Base-by-base conservation (phyloP, 1,140 invertebrate species). In the Trichogramma pretiosum region DNA sequence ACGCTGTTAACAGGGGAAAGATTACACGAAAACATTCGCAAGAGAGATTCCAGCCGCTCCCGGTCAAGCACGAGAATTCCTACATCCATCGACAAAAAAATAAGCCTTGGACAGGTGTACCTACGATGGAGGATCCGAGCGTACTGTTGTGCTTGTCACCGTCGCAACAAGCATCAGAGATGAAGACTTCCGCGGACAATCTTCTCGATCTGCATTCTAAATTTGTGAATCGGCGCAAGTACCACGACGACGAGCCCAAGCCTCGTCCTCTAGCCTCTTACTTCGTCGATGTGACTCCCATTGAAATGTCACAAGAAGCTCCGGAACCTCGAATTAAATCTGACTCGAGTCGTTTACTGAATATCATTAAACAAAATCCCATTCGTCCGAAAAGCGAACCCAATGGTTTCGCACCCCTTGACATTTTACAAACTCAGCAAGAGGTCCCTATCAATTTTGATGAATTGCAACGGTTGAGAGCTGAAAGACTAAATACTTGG, bases 131-230 rank as follows among this genome's bases (percentile, higher is more conserved):
- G 21, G 78, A 84, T 58, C 77, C 79, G 0, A 70, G 70, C 42
- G 24, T 82, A 2, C 64, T 84, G 23, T 69, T 84, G 0, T 85
- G 81, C 59, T 65, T 86, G 9, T 86, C 84, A 1, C 84, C 84
- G 0, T 80, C 78, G 1, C 84, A 87, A 57, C 79, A 79, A 56
- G 68, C 74, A 37, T 72, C 67, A 16, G 69, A 71, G 38, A 64
- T 65, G 5, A 60, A 71, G 11, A 58, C 71, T 1, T 70, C 63
- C 24, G 74, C 73, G 0, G 78, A 78, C 54, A 75, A 78, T 46
- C 63, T 85, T 30, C 63, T 84, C 11, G 80, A 85, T 53, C 74
- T 81, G 28, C 82, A 85, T 56, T 73, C 71, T 30, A 85, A 85
- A 56, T 83, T 79, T 56, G 54, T 81, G 2, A 76, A 83, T 48